Evolutionary conservation across 2,888 invertebrate genomes (phyloP).

Genomic region (Luperina testacea): DNA sequence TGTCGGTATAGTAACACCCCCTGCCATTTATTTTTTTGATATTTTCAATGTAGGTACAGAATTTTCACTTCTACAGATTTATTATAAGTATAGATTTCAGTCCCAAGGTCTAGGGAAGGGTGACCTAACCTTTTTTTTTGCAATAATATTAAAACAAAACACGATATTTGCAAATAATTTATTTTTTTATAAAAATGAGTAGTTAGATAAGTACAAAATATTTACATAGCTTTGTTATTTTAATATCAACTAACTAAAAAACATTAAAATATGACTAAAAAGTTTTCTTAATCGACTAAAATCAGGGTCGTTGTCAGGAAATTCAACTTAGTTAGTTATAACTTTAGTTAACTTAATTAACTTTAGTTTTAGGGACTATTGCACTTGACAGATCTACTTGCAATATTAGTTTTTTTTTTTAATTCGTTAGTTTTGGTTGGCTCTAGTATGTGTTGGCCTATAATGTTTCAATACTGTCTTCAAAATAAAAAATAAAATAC

Average conservation of each 20-base stretch:
- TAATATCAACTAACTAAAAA: conserved; percentile 62
- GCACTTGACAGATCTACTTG: neutral
- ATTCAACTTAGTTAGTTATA: too few relatives aligned
- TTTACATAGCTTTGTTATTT: conserved; percentile 76
- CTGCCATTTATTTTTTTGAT: too few relatives aligned
- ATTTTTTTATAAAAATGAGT: conserved; percentile 70
- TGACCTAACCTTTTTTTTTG: neutral
- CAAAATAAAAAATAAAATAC: neutral
- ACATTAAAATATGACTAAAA: conserved; percentile 65
- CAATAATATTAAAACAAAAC: conserved; percentile 1
- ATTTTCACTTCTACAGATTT: too few relatives aligned
- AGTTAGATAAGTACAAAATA: conserved; percentile 73
- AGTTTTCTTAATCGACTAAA: conserved; percentile 61
- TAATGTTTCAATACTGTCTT: neutral
- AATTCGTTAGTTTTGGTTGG: neutral
- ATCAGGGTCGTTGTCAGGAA: conserved; percentile 22
- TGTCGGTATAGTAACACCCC: too few relatives aligned
- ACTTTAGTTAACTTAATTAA: too few relatives aligned
- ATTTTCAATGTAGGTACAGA: too few relatives aligned
- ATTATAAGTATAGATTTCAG: too few relatives aligned
- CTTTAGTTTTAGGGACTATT: neutral
- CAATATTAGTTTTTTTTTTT: neutral
- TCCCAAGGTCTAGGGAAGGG: neutral
- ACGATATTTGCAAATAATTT: conserved; percentile 72
- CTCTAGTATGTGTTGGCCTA: neutral